Percentiles rank a stretch among this genome's conserved stretches.
Conservation (phyloP, 2,797 vertebrate genomes). For the Adelosebastes latens region DNA sequence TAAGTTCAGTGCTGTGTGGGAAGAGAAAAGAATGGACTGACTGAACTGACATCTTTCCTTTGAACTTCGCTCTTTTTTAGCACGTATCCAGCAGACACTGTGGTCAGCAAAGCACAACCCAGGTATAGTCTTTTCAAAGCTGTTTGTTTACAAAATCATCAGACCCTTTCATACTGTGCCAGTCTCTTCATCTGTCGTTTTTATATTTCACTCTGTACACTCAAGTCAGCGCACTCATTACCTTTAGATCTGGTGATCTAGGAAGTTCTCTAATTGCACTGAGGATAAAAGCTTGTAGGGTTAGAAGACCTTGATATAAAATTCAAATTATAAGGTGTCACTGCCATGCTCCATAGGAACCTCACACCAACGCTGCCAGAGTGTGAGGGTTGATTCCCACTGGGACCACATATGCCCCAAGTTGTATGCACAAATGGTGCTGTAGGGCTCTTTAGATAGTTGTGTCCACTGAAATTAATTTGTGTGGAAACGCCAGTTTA, state of each 20-base stretch:
- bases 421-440: constrained; percentile 22
- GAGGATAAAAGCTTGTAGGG: not conserved
- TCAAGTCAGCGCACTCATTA: not conserved
- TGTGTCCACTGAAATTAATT: not conserved
- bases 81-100: constrained; percentile 98
- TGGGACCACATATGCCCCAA: constrained; percentile 40
- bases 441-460: not conserved
- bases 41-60: constrained; percentile 61
- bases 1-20: constrained; percentile 54
- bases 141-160: constrained; percentile 18
- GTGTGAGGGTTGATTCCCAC: constrained; percentile 31
- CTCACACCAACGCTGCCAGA: constrained; percentile 22
- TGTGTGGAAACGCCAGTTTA: not conserved
- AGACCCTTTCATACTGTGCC: not conserved
- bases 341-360: constrained; percentile 5
- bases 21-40: constrained; percentile 44
- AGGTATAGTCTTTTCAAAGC: constrained; percentile 83
- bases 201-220: constrained; percentile 1
- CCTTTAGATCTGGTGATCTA: not conserved
- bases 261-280: not conserved
- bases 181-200: not conserved
- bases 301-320: not conserved
- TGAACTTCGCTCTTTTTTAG: constrained; percentile 79
- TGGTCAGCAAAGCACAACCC: constrained; percentile 97
- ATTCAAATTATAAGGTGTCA: constrained; percentile 11